Conservation (phyloP, 2,888 invertebrate species). For the Drosophila recens region DNA sequence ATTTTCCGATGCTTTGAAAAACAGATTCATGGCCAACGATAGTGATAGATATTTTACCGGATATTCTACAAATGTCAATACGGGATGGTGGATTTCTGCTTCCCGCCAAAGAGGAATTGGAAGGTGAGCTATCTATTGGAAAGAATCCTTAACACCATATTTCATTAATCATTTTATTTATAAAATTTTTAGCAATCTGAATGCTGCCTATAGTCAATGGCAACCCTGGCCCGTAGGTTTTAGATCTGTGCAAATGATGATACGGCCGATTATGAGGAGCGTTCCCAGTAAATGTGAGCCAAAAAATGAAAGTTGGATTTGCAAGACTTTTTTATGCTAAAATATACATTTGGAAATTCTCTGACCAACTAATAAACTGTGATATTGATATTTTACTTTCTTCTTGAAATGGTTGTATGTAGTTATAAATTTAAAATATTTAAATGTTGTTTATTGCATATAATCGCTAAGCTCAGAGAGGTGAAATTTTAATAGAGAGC, state of each 20-base stretch:
- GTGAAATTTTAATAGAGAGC: background rate
- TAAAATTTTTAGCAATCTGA: constrained; percentile 13
- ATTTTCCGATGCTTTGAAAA: background rate
- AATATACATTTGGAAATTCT: background rate
- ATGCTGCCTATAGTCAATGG: constrained; percentile 12
- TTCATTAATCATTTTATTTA: background rate
- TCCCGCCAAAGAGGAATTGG: background rate
- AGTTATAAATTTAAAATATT: background rate
- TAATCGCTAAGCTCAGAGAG: background rate
- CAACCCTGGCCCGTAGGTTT: background rate
- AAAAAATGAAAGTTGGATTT: background rate
- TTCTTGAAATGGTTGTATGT: background rate
- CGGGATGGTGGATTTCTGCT: constrained; percentile 20
- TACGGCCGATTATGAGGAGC: constrained; percentile 1
- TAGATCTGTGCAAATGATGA: constrained; percentile 26
- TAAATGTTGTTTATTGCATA: background rate
- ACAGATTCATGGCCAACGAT: background rate
- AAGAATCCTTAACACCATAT: background rate
- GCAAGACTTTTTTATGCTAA: background rate
- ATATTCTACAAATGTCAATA: background rate
- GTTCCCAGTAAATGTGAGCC: background rate
- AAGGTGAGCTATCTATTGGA: constrained; percentile 4
- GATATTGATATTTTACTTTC: background rate
- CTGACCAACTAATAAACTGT: background rate
- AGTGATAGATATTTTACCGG: background rate